Evolutionary conservation across 2,113 vertebrate genomes (phyloP).

Genomic region (Anoplopoma fimbria): DNA sequence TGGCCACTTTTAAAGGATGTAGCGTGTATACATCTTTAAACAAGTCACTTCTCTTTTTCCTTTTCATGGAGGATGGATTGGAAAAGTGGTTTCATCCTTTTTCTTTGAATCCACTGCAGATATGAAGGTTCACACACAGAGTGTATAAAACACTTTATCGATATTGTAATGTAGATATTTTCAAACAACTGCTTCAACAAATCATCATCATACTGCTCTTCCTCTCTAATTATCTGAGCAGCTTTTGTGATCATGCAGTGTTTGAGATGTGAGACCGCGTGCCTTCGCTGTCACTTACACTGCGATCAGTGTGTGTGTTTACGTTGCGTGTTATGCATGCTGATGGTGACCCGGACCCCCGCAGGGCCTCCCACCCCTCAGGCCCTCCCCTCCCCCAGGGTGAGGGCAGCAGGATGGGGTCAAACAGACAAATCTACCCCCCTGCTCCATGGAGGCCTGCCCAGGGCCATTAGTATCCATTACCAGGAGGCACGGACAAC

Average conservation of each 20-base stretch:
- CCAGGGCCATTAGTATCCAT: conserved; percentile 79
- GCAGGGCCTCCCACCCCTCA: conserved; percentile 52
- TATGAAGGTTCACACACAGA: background rate
- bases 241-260: background rate
- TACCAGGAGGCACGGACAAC: conserved; percentile 64
- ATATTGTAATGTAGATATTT: background rate
- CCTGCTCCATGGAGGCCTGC: conserved; percentile 74
- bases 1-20: conserved; percentile 12
- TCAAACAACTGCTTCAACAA: background rate
- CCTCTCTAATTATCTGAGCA: too few species aligned
- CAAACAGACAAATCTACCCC: conserved; percentile 71
- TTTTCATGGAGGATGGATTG: background rate
- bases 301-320: conserved; percentile 65
- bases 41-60: background rate
- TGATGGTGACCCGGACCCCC: conserved; percentile 77
- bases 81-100: background rate
- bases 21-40: conserved; percentile 3
- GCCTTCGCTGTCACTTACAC: conserved; percentile 41
- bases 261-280: conserved; percentile 19
- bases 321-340: conserved; percentile 75
- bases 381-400: conserved; percentile 55
- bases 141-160: background rate
- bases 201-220: background rate
- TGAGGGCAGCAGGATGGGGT: conserved; percentile 73
- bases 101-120: background rate